Evolutionary conservation across 2,113 vertebrate genomes (phyloP).

Genomic region (Lophius piscatorius): DNA sequence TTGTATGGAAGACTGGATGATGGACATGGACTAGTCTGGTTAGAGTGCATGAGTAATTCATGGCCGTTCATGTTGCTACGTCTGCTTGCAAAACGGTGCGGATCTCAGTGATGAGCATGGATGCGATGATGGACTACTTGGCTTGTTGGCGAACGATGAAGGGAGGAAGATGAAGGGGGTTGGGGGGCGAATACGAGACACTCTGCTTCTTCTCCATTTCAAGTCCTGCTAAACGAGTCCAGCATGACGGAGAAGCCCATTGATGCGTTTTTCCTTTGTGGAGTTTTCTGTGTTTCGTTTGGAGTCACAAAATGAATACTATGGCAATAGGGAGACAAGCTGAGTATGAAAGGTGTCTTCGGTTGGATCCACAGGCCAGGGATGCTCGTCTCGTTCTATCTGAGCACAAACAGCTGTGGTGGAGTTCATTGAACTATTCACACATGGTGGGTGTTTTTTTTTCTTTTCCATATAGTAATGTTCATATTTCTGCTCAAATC

Average conservation of each 20-base stretch:
- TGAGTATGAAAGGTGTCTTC: constrained; percentile 54
- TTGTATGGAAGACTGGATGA: constrained; percentile 80
- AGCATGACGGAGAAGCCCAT: constrained; percentile 53
- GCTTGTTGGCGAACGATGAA: constrained; percentile 65
- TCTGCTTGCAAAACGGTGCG: constrained; percentile 54
- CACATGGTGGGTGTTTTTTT: constrained; percentile 55
- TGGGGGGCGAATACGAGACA: no score
- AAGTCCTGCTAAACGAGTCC: constrained; percentile 56
- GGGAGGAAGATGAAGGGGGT: constrained; percentile 28
- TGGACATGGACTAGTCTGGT: constrained; percentile 57
- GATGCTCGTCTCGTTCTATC: constrained; percentile 64
- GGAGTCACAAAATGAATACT: constrained; percentile 62
- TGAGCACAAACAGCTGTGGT: constrained; percentile 66
- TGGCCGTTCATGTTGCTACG: constrained; percentile 61
- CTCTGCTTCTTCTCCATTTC: constrained; percentile 46
- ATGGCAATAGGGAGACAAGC: constrained; percentile 65
- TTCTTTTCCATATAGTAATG: constrained; percentile 45
- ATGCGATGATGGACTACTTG: constrained; percentile 65
- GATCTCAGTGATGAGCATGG: constrained; percentile 50
- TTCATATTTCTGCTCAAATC: constrained; percentile 72
- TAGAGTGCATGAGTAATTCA: constrained; percentile 56
- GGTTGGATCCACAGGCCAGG: constrained; percentile 53
- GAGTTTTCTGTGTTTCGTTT: constrained; percentile 25
- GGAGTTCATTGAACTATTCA: constrained; percentile 64
- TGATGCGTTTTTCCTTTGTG: constrained; percentile 42